Conservation (phyloP, 2,797 vertebrate genomes). For the Poliocrania exsul region DNA sequence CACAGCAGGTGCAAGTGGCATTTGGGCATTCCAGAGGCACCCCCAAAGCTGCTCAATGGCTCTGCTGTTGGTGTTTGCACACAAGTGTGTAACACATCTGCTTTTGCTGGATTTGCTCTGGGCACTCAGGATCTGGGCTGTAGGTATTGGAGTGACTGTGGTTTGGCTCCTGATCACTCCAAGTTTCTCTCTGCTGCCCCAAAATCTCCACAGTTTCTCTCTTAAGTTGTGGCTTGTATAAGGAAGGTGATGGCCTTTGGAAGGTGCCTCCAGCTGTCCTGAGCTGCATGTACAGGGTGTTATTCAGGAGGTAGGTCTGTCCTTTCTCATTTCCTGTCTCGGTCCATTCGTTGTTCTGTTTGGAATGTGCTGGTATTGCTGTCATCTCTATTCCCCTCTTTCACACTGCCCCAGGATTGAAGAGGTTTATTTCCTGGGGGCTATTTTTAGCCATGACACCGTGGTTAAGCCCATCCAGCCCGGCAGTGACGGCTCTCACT, state of each 20-base stretch:
- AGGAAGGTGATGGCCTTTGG: background rate
- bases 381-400: background rate
- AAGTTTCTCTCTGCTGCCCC: background rate
- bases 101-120: background rate
- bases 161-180: background rate
- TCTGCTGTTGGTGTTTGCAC: background rate
- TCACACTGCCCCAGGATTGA: background rate
- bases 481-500: background rate
- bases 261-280: background rate
- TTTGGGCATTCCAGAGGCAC: background rate
- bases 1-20: accelerated
- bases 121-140: accelerated
- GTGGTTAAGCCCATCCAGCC: background rate
- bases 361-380: background rate
- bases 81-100: accelerated
- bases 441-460: background rate
- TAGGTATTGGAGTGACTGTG: background rate
- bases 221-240: background rate
- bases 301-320: background rate
- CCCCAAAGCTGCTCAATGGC: no score
- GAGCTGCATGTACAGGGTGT: background rate
- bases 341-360: accelerated
- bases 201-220: background rate
- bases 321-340: background rate
- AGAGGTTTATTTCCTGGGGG: background rate